These are phyloP conservation scores for Heliconius ismenius DNA, from an alignment of 2,888 invertebrate genomes.

Conservation along the genomic window DNA sequence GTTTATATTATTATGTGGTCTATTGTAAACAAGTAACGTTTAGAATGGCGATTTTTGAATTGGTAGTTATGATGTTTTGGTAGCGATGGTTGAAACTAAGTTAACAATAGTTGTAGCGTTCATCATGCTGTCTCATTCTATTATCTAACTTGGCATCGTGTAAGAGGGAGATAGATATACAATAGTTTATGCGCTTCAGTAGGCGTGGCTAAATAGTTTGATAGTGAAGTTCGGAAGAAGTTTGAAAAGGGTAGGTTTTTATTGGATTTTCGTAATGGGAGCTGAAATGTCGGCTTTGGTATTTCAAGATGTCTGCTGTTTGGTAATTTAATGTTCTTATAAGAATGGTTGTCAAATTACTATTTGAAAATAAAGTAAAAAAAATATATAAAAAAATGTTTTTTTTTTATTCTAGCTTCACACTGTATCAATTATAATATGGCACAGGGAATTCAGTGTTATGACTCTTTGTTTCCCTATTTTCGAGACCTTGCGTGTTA, in stretches of 20 bases:
- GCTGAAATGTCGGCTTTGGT: constrained; percentile 55
- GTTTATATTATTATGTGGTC: constrained; percentile 34
- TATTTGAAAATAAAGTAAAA: too few species aligned
- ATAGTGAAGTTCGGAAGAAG: constrained; percentile 79
- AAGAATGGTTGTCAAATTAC: background rate
- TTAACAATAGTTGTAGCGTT: constrained; percentile 70
- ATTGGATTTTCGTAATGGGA: constrained; percentile 73
- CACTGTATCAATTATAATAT: too few species aligned
- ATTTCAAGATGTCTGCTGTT: constrained; percentile 57
- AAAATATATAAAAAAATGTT: background rate
- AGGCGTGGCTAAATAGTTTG: constrained; percentile 73
- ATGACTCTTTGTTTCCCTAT: too few species aligned
- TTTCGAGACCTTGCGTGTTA: too few species aligned
- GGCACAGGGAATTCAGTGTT: too few species aligned
- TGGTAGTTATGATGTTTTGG: constrained; percentile 47
- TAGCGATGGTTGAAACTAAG: constrained; percentile 63
- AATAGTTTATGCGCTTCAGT: constrained; percentile 49
- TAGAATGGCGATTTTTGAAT: constrained; percentile 31
- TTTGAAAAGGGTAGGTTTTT: constrained; percentile 76
- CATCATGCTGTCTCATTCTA: constrained; percentile 63
- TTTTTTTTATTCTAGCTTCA: too few species aligned
- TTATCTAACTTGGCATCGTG: constrained; percentile 46
- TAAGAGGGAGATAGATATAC: constrained; percentile 57
- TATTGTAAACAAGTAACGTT: rapidly evolving
- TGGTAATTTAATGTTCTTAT: constrained; percentile 15